Conservation (phyloP, 2,113 vertebrate species). For the Istiophorus platypterus region DNA sequence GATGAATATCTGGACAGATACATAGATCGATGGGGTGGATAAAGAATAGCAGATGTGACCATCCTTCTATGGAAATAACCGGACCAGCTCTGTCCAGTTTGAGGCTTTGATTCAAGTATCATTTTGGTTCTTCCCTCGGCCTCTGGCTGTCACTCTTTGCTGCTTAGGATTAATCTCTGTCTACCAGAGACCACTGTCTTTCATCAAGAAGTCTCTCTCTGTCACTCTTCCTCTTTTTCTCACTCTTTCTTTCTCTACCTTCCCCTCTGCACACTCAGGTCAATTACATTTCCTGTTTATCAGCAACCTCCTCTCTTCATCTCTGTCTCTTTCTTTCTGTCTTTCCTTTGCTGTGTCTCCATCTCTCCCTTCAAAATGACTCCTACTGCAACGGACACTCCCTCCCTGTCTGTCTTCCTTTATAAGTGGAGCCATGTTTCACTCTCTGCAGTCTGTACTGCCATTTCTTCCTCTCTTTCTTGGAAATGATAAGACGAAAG, state of each 20-base stretch:
- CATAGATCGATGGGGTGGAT: not conserved
- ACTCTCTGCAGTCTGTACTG: constrained; percentile 41
- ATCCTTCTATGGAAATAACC: constrained; percentile 20
- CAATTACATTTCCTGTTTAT: constrained; percentile 71
- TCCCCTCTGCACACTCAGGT: constrained; percentile 57
- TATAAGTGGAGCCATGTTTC: constrained; percentile 61
- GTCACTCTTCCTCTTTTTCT: constrained; percentile 41
- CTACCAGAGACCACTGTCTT: constrained; percentile 50
- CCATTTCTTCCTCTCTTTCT: constrained; percentile 33
- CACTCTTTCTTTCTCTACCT: constrained; percentile 18
- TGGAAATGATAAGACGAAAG: constrained; percentile 32
- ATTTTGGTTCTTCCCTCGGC: constrained; percentile 37
- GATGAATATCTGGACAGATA: not conserved
- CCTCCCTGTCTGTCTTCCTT: constrained; percentile 58
- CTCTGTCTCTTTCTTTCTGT: constrained; percentile 27
- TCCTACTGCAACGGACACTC: constrained; percentile 32
- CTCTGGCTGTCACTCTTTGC: constrained; percentile 47
- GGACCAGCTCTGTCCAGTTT: constrained; percentile 16
- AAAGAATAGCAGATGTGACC: constrained; percentile 21
- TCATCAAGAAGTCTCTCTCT: constrained; percentile 60
- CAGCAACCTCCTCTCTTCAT: constrained; percentile 53
- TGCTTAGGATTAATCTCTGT: constrained; percentile 58
- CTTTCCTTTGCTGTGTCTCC: constrained; percentile 7
- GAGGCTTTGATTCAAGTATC: constrained; percentile 21
- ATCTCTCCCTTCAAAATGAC: constrained; percentile 37